These are phyloP conservation scores for Aurelia aurita DNA, from an alignment of 30 jellyfish, hydroid and myxozoan genomes.

Conservation along the genomic window DNA sequence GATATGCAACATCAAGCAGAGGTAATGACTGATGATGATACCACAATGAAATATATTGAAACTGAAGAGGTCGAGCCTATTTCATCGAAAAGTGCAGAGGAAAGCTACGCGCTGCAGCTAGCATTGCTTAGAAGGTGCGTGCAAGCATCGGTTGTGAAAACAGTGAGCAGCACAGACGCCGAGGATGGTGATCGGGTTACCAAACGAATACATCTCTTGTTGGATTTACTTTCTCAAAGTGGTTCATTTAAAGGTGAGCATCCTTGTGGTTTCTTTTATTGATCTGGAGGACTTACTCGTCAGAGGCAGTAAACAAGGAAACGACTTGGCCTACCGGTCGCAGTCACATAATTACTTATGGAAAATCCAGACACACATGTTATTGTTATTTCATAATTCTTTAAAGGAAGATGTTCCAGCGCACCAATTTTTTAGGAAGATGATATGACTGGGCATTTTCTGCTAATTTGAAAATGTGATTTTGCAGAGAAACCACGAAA, in stretches of 20 bases:
- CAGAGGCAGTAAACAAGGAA: no score
- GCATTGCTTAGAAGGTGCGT: constrained; percentile 48
- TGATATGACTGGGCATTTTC: no score
- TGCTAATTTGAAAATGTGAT: no score
- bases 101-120: constrained; percentile 28
- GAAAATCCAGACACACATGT: no score
- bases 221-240: constrained; percentile 36
- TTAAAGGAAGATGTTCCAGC: no score
- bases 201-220: constrained; percentile 44
- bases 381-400: no score
- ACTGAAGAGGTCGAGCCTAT: not conserved
- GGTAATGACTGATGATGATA: not conserved
- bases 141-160: constrained; percentile 30
- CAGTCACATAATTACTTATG: no score
- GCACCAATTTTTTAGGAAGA: no score
- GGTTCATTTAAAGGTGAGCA: constrained; percentile 4
- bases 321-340: no score
- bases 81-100: not conserved
- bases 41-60: not conserved
- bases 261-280: no score
- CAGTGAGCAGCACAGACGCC: not conserved
- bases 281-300: no score
- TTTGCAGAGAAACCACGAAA: no score
- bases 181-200: constrained; percentile 21
- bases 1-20: not conserved